These are phyloP conservation scores for Zaprionus nigranus DNA, from an alignment of 1,140 invertebrate species.

Conservation along the genomic window DNA sequence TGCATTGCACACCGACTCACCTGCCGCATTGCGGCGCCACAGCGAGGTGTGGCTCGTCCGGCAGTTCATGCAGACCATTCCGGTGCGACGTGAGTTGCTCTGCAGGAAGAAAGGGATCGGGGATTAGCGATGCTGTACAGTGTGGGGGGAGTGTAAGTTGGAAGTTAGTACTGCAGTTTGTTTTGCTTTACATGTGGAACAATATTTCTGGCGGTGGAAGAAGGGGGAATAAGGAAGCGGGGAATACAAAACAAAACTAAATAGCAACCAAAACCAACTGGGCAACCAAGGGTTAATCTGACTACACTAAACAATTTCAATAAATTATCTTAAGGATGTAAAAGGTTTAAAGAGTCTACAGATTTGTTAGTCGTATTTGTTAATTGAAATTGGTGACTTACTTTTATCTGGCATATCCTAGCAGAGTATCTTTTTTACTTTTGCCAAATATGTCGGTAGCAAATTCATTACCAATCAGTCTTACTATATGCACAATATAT, in stretches of 20 bases:
- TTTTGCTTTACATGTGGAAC: conserved; percentile 73
- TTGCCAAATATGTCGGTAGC: too few relatives aligned
- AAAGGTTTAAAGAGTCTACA: background rate
- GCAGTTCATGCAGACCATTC: conserved; percentile 96
- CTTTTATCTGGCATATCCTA: too few relatives aligned
- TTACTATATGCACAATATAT: too few relatives aligned
- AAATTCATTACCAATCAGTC: too few relatives aligned
- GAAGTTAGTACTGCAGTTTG: conserved; percentile 9
- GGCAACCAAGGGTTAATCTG: background rate
- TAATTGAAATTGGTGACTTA: background rate
- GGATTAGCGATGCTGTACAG: conserved; percentile 5
- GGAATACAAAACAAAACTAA: background rate
- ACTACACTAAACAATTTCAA: background rate
- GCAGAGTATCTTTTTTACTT: too few relatives aligned
- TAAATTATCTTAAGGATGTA: too few relatives aligned
- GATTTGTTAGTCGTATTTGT: conserved; percentile 2
- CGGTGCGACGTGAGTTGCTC: conserved; percentile 88
- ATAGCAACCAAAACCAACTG: background rate
- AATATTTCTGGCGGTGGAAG: conserved; percentile 54
- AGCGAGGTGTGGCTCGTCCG: conserved; percentile 93
- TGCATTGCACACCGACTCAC: conserved; percentile 97
- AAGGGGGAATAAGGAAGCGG: background rate
- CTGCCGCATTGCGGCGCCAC: conserved; percentile 94
- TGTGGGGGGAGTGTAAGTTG: background rate
- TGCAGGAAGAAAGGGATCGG: conserved; percentile 19